These are phyloP conservation scores for Narcine bancroftii DNA, from an alignment of 2,113 vertebrate species.

Conservation along the genomic window DNA sequence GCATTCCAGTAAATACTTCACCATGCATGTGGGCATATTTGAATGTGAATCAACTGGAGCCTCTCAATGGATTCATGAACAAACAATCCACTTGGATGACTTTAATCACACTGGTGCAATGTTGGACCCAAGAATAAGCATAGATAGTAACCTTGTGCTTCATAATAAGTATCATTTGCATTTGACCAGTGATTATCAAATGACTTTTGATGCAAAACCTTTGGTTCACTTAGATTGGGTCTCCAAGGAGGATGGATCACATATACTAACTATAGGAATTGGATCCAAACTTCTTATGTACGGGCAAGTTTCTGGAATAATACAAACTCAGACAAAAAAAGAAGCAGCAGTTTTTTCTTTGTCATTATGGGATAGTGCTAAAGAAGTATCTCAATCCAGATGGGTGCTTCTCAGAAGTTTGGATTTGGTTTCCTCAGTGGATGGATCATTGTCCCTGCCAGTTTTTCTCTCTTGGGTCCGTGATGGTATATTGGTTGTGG, in stretches of 20 bases:
- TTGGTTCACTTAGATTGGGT: conserved; percentile 94
- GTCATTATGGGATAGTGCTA: conserved; percentile 54
- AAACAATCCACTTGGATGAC: conserved; percentile 75
- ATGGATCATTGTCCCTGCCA: conserved; percentile 80
- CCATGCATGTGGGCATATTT: conserved; percentile 78
- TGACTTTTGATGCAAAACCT: conserved; percentile 52
- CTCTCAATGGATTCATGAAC: conserved; percentile 87
- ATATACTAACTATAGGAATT: conserved; percentile 86
- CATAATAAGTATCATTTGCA: conserved; percentile 50
- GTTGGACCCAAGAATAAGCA: conserved; percentile 51
- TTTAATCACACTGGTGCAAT: conserved; percentile 45
- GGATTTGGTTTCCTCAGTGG: conserved; percentile 84
- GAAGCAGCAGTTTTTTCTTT: conserved; percentile 52
- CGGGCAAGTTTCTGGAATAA: conserved; percentile 72
- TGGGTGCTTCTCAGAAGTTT: conserved; percentile 80
- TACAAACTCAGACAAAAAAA: conserved; percentile 71
- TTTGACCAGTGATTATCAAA: conserved; percentile 51
- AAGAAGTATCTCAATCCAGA: conserved; percentile 56
- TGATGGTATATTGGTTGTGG: conserved; percentile 91
- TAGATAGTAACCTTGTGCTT: conserved; percentile 52
- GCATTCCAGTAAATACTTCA: conserved; percentile 54
- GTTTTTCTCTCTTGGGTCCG: conserved; percentile 94
- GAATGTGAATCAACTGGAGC: conserved; percentile 96
- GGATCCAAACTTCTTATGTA: conserved; percentile 93
- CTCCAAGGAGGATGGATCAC: conserved; percentile 91